Conservation (phyloP, 2,888 invertebrate genomes). For the Ashinkailepas kermadecensis region DNA sequence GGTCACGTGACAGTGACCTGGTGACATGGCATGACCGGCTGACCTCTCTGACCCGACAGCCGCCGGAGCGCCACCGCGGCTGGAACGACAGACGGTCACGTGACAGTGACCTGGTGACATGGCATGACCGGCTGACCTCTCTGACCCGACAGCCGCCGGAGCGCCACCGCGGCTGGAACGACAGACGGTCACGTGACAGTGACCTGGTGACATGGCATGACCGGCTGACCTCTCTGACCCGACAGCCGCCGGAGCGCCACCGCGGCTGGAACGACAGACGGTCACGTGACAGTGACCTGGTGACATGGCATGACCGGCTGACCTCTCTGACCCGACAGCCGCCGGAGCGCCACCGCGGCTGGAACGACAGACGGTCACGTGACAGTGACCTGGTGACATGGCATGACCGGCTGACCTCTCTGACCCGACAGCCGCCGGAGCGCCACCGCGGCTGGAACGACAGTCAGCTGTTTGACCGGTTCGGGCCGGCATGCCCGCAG, state of each 20-base stretch:
- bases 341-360: constrained; percentile 54
- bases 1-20: no score
- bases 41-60: no score
- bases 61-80: constrained; percentile 52
- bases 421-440: constrained; percentile 36
- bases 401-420: no score
- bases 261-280: constrained; percentile 62
- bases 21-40: no score
- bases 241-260: constrained; percentile 46
- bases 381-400: no score
- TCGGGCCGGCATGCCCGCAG: constrained; percentile 63
- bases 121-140: no score
- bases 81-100: constrained; percentile 62
- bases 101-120: no score
- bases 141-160: constrained; percentile 36
- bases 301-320: no score
- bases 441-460: constrained; percentile 62
- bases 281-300: no score
- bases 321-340: background rate
- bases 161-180: constrained; percentile 61
- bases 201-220: no score
- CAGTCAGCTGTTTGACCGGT: constrained; percentile 60
- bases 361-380: constrained; percentile 62
- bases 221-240: no score
- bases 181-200: no score